Base-by-base conservation (phyloP, 2,113 vertebrate species). In the Trogon melanurus region DNA sequence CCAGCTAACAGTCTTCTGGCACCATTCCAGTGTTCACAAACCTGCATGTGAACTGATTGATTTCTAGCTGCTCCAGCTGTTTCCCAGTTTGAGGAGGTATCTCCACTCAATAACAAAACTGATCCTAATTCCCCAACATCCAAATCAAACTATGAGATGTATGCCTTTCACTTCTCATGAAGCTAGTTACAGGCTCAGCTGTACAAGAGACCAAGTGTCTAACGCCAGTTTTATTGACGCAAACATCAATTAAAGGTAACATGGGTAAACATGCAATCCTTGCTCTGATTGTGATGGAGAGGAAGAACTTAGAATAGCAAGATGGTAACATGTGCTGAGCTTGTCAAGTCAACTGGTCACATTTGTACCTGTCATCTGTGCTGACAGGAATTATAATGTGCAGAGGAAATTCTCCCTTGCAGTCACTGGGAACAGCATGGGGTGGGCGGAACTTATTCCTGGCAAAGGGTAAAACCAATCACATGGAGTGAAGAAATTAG, bases 401-500 rank as follows among this genome's bases (percentile, higher is more conserved):
- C 8, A 29, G 38, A 30, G 47, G 69, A 58, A 71, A 44, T 71
- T 83, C 20, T 81, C 38, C 26, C 29, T 89, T 85, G 36, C 20
- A 75, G 64, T 10, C 69, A 62, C 26, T 38, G 25, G 13, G 64
- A 84, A 53, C 4, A 12, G 12, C 29, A 47, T 11, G 45, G 27
- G 6, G 25, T 38, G 4, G 5, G 10, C 6, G 4, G 32, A 58
- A 32, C 11, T 53, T 81, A 64, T 20, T 71, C 14, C 26, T 10
- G 73, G 10, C 9, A 62, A 67, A 62, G n/a, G 20, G 47, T 69
- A 54, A 65, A 87, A 23, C 1, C 6, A 12, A 9, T 26, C 9
- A 10, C 10, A 58, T 0, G 3, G 53, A 64, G 29, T 32, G 61
- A 79, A 89, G 45, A 58, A 54, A 45, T 6, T 0, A 1, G 16